phyloP scores from a whole-genome alignment of 2,797 vertebrate species.

The Ptychobarbus kaznakovi region DNA sequence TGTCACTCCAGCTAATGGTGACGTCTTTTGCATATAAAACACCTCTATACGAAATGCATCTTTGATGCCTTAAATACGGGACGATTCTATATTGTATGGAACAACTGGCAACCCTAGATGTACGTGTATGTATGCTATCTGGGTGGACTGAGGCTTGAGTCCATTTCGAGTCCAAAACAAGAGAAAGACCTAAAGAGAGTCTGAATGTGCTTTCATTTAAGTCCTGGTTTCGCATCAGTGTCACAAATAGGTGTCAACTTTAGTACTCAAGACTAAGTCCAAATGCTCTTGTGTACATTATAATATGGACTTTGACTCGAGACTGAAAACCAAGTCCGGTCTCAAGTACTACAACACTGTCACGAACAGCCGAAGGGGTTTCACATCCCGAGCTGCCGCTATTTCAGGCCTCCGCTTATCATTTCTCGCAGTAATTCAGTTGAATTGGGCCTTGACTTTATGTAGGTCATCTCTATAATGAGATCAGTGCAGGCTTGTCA shows the following conservation, averaged over 20 bases:
- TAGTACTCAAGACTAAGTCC: not conserved
- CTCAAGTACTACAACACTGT: not conserved
- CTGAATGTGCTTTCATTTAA: not conserved
- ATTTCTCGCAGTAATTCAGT: constrained; percentile 35
- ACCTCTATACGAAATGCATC: not conserved
- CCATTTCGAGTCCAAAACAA: not conserved
- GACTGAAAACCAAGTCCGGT: not conserved
- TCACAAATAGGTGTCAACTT: not conserved
- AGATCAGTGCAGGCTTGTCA: constrained; percentile 49
- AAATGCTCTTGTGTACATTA: not conserved
- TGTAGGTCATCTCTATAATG: constrained; percentile 48
- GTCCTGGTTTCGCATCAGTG: not conserved
- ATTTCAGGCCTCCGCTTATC: constrained; percentile 33
- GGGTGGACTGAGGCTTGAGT: too few relatives aligned
- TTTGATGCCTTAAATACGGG: too few relatives aligned
- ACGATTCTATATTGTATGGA: too few relatives aligned
- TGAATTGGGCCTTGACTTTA: constrained; percentile 27
- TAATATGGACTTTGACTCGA: not conserved
- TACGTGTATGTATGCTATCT: not conserved
- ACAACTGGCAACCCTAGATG: not conserved
- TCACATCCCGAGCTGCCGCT: constrained; percentile 19
- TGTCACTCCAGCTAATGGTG: too few relatives aligned
- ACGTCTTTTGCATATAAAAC: not conserved
- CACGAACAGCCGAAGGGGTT: constrained; percentile 33
- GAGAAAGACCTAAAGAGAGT: not conserved